These are phyloP conservation scores for Apodemia duryi DNA, from an alignment of 2,888 invertebrate species.

Conservation along the genomic window DNA sequence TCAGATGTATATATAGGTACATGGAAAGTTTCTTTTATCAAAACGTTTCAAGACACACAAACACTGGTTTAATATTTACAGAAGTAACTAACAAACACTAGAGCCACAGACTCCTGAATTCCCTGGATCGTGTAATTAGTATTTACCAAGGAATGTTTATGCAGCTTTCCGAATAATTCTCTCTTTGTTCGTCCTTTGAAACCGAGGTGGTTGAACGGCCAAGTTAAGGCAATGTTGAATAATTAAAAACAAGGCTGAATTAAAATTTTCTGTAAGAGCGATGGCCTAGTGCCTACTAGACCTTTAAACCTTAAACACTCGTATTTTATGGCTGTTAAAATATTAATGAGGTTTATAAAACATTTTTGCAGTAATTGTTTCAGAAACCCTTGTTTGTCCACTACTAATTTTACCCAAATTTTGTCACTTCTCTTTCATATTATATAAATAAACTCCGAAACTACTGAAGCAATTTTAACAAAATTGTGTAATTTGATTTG, in stretches of 20 bases:
- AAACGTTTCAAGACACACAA: not conserved
- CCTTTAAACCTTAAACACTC: not conserved
- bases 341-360: not conserved
- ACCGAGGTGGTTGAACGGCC: not conserved
- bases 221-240: slow-evolving; percentile 4
- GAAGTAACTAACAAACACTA: not conserved
- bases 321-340: not conserved
- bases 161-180: slow-evolving; percentile 6
- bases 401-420: too few relatives aligned
- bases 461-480: too few relatives aligned
- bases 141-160: slow-evolving; percentile 8
- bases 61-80: not conserved
- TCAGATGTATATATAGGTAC: not conserved
- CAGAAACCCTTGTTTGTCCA: not conserved
- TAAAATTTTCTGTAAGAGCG: not conserved
- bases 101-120: not conserved
- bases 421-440: too few relatives aligned
- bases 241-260: slow-evolving; percentile 7
- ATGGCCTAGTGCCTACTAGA: slow-evolving; percentile 1
- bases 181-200: slow-evolving; percentile 7
- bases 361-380: not conserved
- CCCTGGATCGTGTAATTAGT: slow-evolving; percentile 3
- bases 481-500: too few relatives aligned
- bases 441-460: too few relatives aligned
- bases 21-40: not conserved